phyloP scores from a whole-genome alignment of 2,113 vertebrate genomes.

The Procavia capensis region DNA sequence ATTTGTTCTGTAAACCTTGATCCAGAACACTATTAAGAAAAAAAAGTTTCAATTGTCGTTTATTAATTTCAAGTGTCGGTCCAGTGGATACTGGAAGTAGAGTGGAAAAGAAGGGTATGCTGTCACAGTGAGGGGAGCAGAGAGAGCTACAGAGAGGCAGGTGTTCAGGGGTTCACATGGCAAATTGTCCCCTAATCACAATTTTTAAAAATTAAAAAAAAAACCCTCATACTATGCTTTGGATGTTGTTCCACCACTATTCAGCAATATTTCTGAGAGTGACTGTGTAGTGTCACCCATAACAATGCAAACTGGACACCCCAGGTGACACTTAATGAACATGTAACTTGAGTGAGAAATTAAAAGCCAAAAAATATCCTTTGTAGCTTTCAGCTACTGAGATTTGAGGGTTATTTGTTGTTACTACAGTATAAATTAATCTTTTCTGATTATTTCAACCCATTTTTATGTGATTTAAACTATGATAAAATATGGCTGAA shows the following conservation, averaged over 20 bases:
- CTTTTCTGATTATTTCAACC: not conserved
- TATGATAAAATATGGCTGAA: not conserved
- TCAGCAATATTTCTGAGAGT: not conserved
- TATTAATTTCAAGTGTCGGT: too few species aligned
- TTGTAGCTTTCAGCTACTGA: not conserved
- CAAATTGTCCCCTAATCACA: too few species aligned
- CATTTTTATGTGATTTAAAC: not conserved
- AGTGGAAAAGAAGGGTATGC: too few species aligned
- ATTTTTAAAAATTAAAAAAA: too few species aligned
- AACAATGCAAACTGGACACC: not conserved
- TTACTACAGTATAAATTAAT: not conserved
- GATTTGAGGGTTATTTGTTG: not conserved
- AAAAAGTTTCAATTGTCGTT: too few species aligned
- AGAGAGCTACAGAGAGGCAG: too few species aligned
- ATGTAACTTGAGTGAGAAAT: not conserved
- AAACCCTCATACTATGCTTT: not conserved
- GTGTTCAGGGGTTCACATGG: too few species aligned
- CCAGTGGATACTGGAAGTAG: too few species aligned
- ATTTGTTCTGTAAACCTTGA: too few species aligned
- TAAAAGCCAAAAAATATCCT: not conserved
- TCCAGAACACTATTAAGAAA: too few species aligned
- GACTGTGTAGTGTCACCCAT: not conserved
- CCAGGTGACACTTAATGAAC: not conserved
- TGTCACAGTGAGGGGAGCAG: too few species aligned
- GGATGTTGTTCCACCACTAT: too few species aligned